These are phyloP conservation scores for Melanerpes formicivorus DNA, from an alignment of 2,113 vertebrate genomes.

Conservation along the genomic window DNA sequence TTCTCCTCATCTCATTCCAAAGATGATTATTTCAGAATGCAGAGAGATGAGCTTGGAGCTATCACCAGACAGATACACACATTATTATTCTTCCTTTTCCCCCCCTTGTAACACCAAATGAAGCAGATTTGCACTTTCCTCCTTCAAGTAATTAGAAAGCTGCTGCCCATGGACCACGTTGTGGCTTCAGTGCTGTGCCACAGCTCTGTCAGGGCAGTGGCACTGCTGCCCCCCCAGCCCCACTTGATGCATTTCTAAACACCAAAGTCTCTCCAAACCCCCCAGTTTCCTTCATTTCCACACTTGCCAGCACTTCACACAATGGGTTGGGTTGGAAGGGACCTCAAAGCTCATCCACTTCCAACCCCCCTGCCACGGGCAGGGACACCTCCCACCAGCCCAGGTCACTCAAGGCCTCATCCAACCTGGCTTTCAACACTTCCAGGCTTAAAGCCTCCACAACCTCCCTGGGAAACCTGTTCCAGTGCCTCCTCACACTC, in stretches of 20 bases:
- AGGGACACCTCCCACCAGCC: no score
- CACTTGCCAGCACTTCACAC: background rate
- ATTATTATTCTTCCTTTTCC: background rate
- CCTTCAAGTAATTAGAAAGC: conserved; percentile 6
- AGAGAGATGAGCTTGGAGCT: conserved; percentile 41
- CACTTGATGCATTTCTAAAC: background rate
- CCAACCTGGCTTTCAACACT: no score
- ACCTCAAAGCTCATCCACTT: no score
- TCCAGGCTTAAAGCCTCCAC: no score
- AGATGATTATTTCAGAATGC: conserved; percentile 55
- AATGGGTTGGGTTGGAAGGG: no score
- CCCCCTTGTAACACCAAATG: background rate
- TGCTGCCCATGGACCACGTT: background rate
- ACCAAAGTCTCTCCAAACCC: background rate
- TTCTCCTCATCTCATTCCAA: conserved; percentile 48
- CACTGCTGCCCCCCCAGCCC: background rate
- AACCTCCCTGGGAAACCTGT: no score
- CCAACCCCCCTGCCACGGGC: no score
- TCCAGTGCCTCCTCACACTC: no score
- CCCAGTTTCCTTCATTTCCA: background rate
- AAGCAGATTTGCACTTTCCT: conserved; percentile 17
- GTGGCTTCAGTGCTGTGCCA: background rate
- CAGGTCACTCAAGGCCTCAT: no score
- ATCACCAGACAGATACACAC: conserved; percentile 24
- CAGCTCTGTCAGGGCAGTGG: background rate